Evolutionary conservation across 2,888 invertebrate species (phyloP).

Genomic region (Apoda limacodes): DNA sequence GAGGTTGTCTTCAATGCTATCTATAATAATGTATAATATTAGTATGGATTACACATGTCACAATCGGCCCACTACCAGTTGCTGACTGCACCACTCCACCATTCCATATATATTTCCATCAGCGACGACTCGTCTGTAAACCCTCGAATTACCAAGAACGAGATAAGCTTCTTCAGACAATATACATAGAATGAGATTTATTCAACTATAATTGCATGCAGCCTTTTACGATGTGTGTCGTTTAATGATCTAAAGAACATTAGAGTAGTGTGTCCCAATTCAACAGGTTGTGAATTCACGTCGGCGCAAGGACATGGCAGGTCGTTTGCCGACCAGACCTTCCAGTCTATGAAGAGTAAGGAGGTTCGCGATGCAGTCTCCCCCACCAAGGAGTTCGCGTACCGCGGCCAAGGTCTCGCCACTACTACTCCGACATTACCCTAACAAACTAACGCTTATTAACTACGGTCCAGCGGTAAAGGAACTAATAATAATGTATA

Average conservation of each 20-base stretch:
- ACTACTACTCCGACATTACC: conserved; percentile 29
- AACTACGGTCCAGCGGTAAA: conserved; percentile 9
- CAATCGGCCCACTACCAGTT: too few species aligned
- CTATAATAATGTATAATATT: too few species aligned
- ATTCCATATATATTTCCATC: too few species aligned
- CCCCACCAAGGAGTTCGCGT: conserved; percentile 73
- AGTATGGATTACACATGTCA: too few species aligned
- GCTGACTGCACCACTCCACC: too few species aligned
- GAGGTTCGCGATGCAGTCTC: conserved; percentile 84
- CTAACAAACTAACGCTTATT: conserved; percentile 37
- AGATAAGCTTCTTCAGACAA: too few species aligned
- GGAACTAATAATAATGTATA: neutral
- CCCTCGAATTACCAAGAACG: too few species aligned
- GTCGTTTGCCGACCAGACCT: conserved; percentile 80
- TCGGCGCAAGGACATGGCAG: conserved; percentile 73
- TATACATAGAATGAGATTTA: too few species aligned
- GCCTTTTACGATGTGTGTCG: too few species aligned
- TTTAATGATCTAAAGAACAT: conserved; percentile 20
- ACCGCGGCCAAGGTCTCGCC: conserved; percentile 59
- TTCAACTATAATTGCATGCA: too few species aligned
- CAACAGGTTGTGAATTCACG: conserved; percentile 60
- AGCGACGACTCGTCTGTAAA: too few species aligned
- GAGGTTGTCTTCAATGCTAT: too few species aligned
- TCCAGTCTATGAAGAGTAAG: conserved; percentile 81
- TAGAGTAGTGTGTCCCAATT: conserved; percentile 37